Conservation (phyloP, 2,888 invertebrate species). For the Oxyscelio sp. region DNA sequence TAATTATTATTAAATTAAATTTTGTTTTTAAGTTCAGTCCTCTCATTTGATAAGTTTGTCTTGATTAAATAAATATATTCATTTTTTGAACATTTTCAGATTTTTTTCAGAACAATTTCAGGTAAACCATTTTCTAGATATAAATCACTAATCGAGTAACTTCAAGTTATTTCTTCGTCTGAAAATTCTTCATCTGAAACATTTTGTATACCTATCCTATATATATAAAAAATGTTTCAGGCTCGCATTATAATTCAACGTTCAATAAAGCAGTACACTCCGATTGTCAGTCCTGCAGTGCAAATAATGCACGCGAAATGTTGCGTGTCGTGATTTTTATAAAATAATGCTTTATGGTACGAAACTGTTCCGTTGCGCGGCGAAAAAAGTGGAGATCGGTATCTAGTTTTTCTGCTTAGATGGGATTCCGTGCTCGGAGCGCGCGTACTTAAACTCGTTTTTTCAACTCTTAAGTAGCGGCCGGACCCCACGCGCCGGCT, state of each 20-base stretch:
- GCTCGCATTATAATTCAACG: constrained; percentile 9
- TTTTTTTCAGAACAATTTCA: too few species aligned
- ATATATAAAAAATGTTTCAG: too few species aligned
- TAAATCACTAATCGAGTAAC: too few species aligned
- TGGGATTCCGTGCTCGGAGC: constrained; percentile 51
- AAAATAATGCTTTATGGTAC: constrained; percentile 30
- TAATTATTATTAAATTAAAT: too few species aligned
- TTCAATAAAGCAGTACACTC: constrained; percentile 12
- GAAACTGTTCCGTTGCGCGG: neutral
- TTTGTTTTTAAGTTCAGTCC: too few species aligned
- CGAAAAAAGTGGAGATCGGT: constrained; percentile 39
- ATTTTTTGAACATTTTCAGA: too few species aligned
- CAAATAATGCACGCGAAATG: constrained; percentile 31
- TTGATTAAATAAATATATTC: too few species aligned
- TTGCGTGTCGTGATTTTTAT: constrained; percentile 44
- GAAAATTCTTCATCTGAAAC: too few species aligned
- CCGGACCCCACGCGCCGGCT: constrained; percentile 67
- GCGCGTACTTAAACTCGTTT: constrained; percentile 40
- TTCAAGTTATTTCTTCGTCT: too few species aligned
- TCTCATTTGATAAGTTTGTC: too few species aligned
- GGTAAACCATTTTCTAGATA: too few species aligned
- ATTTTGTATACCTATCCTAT: neutral
- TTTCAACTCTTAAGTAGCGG: constrained; percentile 50
- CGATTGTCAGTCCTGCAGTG: neutral
- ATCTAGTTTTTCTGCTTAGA: constrained; percentile 68